A percentile compares a stretch with the other conserved stretches of the same genome.
Conservation (phyloP, 2,113 vertebrate genomes). For the Muscicapa adusta region DNA sequence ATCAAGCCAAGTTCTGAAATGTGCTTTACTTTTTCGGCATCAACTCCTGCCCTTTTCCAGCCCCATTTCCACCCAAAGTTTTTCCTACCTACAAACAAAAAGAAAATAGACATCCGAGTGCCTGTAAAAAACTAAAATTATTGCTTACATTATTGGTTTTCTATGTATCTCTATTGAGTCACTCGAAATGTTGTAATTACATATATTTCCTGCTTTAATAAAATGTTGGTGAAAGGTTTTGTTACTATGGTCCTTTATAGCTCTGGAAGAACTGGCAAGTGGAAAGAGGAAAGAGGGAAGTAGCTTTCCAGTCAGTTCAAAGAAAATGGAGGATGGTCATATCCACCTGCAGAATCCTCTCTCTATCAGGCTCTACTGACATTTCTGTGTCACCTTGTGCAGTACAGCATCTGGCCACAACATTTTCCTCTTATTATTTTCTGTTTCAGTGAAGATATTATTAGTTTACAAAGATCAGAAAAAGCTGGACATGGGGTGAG, state of each 20-base stretch:
- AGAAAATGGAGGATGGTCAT: neutral
- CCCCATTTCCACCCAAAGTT: neutral
- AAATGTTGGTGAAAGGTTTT: conserved; percentile 17
- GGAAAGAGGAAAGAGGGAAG: neutral
- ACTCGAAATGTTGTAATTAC: conserved; percentile 30
- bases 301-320: conserved; percentile 7
- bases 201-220: conserved; percentile 23
- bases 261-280: neutral
- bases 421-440: conserved; percentile 5
- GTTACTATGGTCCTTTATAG: neutral
- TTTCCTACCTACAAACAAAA: neutral
- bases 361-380: neutral
- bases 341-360: neutral
- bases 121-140: neutral
- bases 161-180: neutral
- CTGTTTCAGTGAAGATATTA: neutral
- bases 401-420: conserved; percentile 24
- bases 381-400: neutral
- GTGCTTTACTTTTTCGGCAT: neutral
- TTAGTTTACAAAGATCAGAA: neutral
- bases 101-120: neutral
- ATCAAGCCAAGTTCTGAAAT: neutral
- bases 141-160: neutral
- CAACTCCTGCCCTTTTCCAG: neutral
- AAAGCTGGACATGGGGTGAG: neutral